phyloP scores from a whole-genome alignment of 2,113 vertebrate species.

The Clarias gariepinus region DNA sequence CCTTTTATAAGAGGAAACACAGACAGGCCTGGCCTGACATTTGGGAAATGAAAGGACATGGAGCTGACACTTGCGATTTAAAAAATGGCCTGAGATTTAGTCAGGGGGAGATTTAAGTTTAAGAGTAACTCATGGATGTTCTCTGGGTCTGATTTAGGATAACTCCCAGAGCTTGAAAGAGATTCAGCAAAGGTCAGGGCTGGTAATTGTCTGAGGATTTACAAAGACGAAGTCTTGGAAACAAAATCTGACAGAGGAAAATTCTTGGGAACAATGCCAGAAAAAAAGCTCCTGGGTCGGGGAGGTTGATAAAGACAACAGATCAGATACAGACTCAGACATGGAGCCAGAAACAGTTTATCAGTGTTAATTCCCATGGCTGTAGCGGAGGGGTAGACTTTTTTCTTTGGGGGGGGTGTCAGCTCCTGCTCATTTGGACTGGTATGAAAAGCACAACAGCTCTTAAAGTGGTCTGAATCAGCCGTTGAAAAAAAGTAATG shows the following conservation, averaged over 20 bases:
- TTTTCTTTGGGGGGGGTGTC: not conserved
- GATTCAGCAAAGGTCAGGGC: not conserved
- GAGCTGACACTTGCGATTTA: not conserved
- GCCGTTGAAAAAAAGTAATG: not conserved
- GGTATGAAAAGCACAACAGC: not conserved
- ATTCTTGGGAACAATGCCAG: not conserved
- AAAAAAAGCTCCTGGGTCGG: not conserved
- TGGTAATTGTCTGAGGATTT: constrained; percentile 16
- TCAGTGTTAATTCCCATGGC: not conserved
- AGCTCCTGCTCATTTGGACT: not conserved
- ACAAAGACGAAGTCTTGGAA: not conserved
- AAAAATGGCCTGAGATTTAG: not conserved
- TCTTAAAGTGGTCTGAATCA: not conserved
- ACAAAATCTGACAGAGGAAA: constrained; percentile 15
- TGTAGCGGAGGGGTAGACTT: not conserved
- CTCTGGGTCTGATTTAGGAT: not conserved
- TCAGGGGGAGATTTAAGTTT: not conserved
- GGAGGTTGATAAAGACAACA: not conserved
- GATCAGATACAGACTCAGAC: not conserved
- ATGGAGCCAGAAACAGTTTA: not conserved
- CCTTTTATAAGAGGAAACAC: not conserved
- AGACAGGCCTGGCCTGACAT: not conserved
- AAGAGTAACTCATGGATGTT: not conserved
- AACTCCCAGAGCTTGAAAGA: not conserved
- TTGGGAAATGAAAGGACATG: not conserved